A percentile compares a stretch with the other conserved stretches of the same genome.
Conservation (phyloP, 1,140 invertebrate species). For the Olivierus martensii region DNA sequence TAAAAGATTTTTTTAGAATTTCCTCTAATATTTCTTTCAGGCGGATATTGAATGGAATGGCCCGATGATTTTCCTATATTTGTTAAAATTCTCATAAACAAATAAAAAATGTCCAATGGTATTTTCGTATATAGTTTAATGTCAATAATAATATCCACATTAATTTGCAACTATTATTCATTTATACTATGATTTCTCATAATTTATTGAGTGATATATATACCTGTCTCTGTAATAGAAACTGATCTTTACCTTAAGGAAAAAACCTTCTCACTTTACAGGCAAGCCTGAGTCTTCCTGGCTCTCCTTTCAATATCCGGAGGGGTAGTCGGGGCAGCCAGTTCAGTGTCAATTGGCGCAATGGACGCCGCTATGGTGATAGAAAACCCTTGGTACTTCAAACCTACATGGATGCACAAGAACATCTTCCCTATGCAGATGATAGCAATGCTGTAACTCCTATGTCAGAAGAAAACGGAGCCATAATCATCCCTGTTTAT, state of each 20-base stretch:
- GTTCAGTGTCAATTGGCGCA: slow-evolving; percentile 57
- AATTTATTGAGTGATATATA: not conserved
- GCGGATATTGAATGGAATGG: slow-evolving; percentile 20
- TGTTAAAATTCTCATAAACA: not conserved
- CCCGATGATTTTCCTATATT: not conserved
- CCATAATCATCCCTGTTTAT: slow-evolving; percentile 80
- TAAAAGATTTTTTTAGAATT: no score
- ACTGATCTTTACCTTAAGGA: not conserved
- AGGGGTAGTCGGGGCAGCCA: slow-evolving; percentile 77
- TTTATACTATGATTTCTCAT: not conserved
- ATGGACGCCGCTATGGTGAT: slow-evolving; percentile 54
- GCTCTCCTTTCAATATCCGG: slow-evolving; percentile 84
- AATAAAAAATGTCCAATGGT: not conserved
- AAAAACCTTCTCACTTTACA: slow-evolving; percentile 36
- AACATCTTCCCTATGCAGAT: slow-evolving; percentile 92
- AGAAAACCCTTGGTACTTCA: slow-evolving; percentile 85
- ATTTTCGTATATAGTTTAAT: not conserved
- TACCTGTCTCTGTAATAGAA: not conserved
- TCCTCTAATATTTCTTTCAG: no score
- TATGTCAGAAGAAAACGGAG: slow-evolving; percentile 93
- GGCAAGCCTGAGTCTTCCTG: slow-evolving; percentile 90
- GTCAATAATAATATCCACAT: not conserved
- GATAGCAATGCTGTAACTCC: slow-evolving; percentile 95
- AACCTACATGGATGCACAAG: slow-evolving; percentile 87
- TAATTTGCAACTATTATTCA: not conserved